phyloP scores from a whole-genome alignment of 1,140 invertebrate species.

The Eubasilissa regina region DNA sequence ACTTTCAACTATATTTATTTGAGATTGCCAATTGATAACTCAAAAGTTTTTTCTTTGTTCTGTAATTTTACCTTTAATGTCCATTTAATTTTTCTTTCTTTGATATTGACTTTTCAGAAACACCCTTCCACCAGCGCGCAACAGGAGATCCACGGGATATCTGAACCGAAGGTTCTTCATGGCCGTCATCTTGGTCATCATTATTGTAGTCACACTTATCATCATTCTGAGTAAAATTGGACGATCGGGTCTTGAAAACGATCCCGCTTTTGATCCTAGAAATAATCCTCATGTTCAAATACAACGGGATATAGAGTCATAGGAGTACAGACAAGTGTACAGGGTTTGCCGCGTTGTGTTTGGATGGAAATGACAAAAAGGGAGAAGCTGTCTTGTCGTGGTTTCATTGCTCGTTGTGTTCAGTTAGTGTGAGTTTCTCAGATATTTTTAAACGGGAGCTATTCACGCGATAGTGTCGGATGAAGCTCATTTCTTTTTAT shows the following conservation, averaged over 20 bases:
- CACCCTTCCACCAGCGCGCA: slow-evolving; percentile 53
- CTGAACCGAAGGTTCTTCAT: slow-evolving; percentile 65
- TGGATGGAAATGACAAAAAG: too few species aligned
- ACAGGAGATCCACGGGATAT: slow-evolving; percentile 58
- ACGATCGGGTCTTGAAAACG: slow-evolving; percentile 65
- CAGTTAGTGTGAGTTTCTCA: too few species aligned
- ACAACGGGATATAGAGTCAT: slow-evolving; percentile 5
- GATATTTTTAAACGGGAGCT: too few species aligned
- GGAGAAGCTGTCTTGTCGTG: too few species aligned
- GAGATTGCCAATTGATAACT: too few species aligned
- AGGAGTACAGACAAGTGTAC: not conserved
- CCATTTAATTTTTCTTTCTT: not conserved
- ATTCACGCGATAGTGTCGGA: too few species aligned
- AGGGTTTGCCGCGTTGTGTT: too few species aligned
- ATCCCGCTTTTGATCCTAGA: slow-evolving; percentile 63
- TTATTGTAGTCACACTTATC: slow-evolving; percentile 63
- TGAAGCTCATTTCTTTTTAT: too few species aligned
- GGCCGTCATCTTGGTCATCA: slow-evolving; percentile 63
- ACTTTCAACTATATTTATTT: too few species aligned
- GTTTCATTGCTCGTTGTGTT: too few species aligned
- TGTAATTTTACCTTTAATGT: not conserved
- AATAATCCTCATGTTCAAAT: slow-evolving; percentile 61
- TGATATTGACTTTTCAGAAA: slow-evolving; percentile 48
- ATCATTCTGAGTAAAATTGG: slow-evolving; percentile 65
- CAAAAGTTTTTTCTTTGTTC: too few species aligned